These are phyloP conservation scores for Ornithorhynchus anatinus DNA, from an alignment of 2,113 vertebrate genomes.

Conservation along the genomic window DNA sequence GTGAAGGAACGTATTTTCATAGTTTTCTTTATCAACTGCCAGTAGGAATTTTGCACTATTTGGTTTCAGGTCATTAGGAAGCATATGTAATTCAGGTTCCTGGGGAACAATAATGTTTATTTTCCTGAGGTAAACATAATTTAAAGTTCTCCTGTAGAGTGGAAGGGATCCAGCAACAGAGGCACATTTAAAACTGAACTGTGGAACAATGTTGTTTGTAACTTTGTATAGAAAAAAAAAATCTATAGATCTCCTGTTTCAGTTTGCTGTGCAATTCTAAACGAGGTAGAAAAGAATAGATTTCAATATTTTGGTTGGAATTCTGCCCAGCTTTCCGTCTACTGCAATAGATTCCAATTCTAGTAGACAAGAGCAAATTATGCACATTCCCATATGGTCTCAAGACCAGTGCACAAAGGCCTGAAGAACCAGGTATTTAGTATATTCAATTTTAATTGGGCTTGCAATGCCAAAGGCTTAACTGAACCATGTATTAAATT, in stretches of 20 bases:
- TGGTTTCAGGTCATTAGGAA: background rate
- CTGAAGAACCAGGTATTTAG: background rate
- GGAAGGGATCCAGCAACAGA: background rate
- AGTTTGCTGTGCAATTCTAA: background rate
- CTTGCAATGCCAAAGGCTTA: too few relatives aligned
- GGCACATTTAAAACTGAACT: background rate
- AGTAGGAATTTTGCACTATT: background rate
- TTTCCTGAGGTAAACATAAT: background rate
- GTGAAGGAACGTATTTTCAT: background rate
- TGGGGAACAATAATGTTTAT: background rate
- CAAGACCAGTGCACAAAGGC: fast-evolving
- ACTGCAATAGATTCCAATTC: background rate
- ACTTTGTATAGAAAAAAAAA: background rate
- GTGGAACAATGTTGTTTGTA: background rate
- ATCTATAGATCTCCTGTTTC: background rate
- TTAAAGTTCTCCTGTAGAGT: background rate
- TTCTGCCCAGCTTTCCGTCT: background rate
- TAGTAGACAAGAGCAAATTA: background rate
- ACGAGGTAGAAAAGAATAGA: background rate
- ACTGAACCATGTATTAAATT: background rate
- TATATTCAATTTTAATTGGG: background rate
- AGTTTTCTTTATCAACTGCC: background rate
- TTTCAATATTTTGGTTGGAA: background rate
- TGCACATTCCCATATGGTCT: background rate
- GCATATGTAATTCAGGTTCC: background rate